Evolutionary conservation across 2,888 invertebrate genomes (phyloP).

Genomic region (Cerastoderma edule): DNA sequence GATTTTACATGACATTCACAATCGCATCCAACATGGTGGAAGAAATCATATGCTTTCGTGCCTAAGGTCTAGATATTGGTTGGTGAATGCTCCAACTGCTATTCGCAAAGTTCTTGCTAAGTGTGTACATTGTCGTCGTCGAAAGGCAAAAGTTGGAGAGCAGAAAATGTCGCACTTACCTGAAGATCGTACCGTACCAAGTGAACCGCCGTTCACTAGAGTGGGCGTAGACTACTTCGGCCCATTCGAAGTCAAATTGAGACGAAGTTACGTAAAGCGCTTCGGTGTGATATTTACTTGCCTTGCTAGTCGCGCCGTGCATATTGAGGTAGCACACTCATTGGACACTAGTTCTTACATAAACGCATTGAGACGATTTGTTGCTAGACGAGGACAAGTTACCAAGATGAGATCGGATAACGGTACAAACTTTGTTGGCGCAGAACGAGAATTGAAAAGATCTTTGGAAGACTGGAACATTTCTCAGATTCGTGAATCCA

Average conservation of each 20-base stretch:
- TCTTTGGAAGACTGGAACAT: slow-evolving; percentile 4
- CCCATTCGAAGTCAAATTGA: slow-evolving; percentile 51
- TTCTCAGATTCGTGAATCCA: not conserved
- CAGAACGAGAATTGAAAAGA: slow-evolving; percentile 38
- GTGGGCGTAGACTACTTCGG: slow-evolving; percentile 62
- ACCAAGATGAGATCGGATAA: slow-evolving; percentile 43
- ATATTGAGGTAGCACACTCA: slow-evolving; percentile 48
- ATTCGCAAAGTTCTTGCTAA: slow-evolving; percentile 34
- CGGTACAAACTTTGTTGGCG: slow-evolving; percentile 53
- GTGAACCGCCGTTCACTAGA: slow-evolving; percentile 42
- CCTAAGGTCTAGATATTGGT: slow-evolving; percentile 39
- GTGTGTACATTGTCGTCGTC: slow-evolving; percentile 43
- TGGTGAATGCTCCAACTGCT: slow-evolving; percentile 34
- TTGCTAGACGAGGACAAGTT: slow-evolving; percentile 41
- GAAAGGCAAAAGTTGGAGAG: slow-evolving; percentile 2
- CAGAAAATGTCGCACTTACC: slow-evolving; percentile 49
- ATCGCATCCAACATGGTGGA: slow-evolving; percentile 33
- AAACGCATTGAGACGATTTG: slow-evolving; percentile 43
- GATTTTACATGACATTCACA: slow-evolving; percentile 34
- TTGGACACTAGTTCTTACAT: slow-evolving; percentile 46
- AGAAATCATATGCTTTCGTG: slow-evolving; percentile 27
- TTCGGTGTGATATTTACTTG: slow-evolving; percentile 61
- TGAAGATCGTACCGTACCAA: slow-evolving; percentile 27
- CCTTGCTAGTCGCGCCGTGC: slow-evolving; percentile 43
- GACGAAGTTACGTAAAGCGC: slow-evolving; percentile 45